Evolutionary conservation across 92 coral and sea anemone species (phyloP).

Genomic region (Palythoa grandis): DNA sequence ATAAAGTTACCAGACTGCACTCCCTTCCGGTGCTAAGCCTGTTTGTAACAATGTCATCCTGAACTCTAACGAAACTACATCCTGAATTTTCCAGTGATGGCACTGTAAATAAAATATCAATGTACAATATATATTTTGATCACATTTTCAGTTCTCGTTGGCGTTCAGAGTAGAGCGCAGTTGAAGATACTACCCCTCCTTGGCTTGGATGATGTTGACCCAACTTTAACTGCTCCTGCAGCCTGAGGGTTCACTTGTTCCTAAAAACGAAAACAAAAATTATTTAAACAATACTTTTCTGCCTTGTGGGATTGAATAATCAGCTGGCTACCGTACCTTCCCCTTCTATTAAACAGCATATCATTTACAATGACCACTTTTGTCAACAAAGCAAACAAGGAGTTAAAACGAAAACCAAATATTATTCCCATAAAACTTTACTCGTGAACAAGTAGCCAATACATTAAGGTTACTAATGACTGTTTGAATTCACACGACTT

Average conservation of each 20-base stretch:
- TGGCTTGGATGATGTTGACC: conserved; percentile 31
- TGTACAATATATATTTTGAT: neutral
- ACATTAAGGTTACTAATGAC: too few relatives aligned
- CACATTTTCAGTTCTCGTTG: neutral
- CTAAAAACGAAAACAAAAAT: conserved; percentile 44
- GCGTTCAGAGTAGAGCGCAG: conserved; percentile 26
- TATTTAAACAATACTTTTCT: neutral
- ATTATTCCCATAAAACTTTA: too few relatives aligned
- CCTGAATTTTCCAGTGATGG: conserved; percentile 1
- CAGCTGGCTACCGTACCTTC: neutral
- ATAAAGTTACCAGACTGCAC: neutral
- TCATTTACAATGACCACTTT: too few relatives aligned
- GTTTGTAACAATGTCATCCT: neutral
- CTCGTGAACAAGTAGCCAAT: too few relatives aligned
- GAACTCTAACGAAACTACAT: neutral
- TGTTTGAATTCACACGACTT: too few relatives aligned
- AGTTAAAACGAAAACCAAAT: too few relatives aligned
- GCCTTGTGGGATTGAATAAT: too few relatives aligned
- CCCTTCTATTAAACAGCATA: too few relatives aligned
- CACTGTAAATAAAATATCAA: conserved; percentile 25
- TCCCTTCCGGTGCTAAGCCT: neutral
- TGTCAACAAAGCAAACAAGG: too few relatives aligned
- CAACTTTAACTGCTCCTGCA: conserved; percentile 71
- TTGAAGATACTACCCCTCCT: conserved; percentile 26
- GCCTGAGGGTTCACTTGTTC: conserved; percentile 86